Evolutionary conservation across 1,140 invertebrate species (phyloP).

Genomic region (Drosophila quadrilineata): DNA sequence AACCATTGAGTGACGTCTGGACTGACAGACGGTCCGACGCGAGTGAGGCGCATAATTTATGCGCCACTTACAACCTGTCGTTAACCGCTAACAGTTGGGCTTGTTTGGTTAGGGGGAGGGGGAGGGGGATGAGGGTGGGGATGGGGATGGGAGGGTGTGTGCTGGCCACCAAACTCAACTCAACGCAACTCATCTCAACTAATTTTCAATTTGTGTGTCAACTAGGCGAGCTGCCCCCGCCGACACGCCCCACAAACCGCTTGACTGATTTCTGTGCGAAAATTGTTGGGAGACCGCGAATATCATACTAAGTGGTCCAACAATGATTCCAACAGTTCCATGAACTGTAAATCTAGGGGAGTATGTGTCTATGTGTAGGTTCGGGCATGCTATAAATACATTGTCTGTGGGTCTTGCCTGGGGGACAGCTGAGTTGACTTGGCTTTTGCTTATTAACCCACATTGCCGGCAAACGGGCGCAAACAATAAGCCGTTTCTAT

Average conservation of each 20-base stretch:
- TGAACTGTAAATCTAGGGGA: too few species aligned
- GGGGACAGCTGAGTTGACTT: slow-evolving; percentile 11
- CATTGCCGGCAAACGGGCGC: slow-evolving; percentile 49
- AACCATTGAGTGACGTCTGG: slow-evolving; percentile 20
- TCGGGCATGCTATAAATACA: slow-evolving; percentile 27
- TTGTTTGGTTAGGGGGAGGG: background rate
- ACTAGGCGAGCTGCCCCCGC: slow-evolving; percentile 7
- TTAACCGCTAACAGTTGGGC: slow-evolving; percentile 7
- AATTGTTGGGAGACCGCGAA: background rate
- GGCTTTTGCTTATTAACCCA: slow-evolving; percentile 64
- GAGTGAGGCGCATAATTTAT: slow-evolving; percentile 44
- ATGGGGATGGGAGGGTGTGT: too few species aligned
- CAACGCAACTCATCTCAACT: background rate
- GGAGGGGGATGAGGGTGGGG: background rate
- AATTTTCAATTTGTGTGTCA: slow-evolving; percentile 37
- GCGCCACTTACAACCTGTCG: slow-evolving; percentile 37
- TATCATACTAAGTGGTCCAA: slow-evolving; percentile 17
- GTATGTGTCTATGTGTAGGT: too few species aligned
- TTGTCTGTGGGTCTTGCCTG: background rate
- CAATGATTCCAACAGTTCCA: slow-evolving; percentile 12
- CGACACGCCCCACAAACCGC: slow-evolving; percentile 1
- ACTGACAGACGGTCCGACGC: slow-evolving; percentile 1
- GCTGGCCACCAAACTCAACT: too few species aligned
- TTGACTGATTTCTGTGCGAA: slow-evolving; percentile 28
- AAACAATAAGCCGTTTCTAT: slow-evolving; percentile 25